Evolutionary conservation across 2,888 invertebrate genomes (phyloP), one percentile per base, ranked within the genome.

Genomic region (Erebia aethiops): DNA sequence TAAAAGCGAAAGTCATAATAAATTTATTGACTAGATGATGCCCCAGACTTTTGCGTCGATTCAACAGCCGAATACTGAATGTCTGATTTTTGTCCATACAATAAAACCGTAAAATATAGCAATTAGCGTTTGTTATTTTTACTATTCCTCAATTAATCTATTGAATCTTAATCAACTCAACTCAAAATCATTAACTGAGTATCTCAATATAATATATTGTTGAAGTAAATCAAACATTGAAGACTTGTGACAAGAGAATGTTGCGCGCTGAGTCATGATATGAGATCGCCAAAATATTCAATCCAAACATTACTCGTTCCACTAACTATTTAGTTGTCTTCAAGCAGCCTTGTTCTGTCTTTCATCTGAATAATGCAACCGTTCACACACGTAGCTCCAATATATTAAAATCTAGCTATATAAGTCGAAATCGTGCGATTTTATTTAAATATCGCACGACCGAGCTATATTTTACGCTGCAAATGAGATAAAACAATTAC

Each of bases 401-500:
- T 57, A 66, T 57, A 54, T 66, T 56, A 56, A 46, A 46, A 62
- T 46, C 18, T 21, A 46, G 51, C 56, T 66, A 57, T 66, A 66
- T 66, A 67, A 67, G 67, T 67, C 67, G 49, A 67, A 67, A 67
- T 67, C 67, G 67, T 67, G 67, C 57, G 9, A 67, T 67, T 67
- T 67, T 67, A 67, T 67, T 67, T 49, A 67, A 67, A 67, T 67
- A 67, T 58, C 49, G 67, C 67, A 67, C 67, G 67, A 67, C 57
- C 67, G 18, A 21, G 58, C 67, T 35, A 67, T 67, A 67, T 58
- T 67, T 67, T 58, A 67, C 67, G 46, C 58, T 7, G 35, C 67
- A 67, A 57, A 58, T 58, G 58, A 67, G 67, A 67, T 67, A 66
- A 66, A 66, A 67, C 67, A 67, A 67, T 67, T 67, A 67, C 67